Evolutionary conservation across 2,113 vertebrate genomes (phyloP).

Genomic region (Macrotus californicus): DNA sequence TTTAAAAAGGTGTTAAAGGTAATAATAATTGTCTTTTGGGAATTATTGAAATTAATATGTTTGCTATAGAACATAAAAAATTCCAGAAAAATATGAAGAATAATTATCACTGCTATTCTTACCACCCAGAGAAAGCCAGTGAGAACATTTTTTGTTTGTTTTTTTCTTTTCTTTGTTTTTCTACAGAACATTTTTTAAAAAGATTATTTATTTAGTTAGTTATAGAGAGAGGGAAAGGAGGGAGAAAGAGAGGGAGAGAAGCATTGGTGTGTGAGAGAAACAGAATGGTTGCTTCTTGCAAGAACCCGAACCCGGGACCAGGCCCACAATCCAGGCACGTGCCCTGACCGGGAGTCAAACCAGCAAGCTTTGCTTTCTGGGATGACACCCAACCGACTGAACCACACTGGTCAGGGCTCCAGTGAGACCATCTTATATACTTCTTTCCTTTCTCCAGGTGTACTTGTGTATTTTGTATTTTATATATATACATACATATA

Average conservation of each 20-base stretch:
- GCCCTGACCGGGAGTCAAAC: too few relatives aligned
- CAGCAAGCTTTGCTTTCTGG: too few relatives aligned
- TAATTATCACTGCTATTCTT: not conserved
- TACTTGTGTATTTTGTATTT: not conserved
- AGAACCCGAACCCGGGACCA: too few relatives aligned
- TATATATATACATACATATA: not conserved
- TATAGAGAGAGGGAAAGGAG: too few relatives aligned
- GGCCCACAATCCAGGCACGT: too few relatives aligned
- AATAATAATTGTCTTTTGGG: not conserved
- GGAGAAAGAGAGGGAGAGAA: too few relatives aligned
- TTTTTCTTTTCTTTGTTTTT: too few relatives aligned
- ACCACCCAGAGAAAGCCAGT: not conserved
- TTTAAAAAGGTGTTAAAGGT: not conserved
- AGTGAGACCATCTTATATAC: not conserved
- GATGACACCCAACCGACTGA: too few relatives aligned
- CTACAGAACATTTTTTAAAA: not conserved
- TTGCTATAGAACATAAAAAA: not conserved
- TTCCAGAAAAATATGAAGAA: not conserved
- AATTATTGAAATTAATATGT: not conserved
- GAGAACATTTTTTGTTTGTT: not conserved
- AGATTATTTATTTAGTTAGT: too few relatives aligned
- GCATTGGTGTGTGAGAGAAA: too few relatives aligned
- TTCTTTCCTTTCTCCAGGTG: not conserved
- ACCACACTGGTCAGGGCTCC: too few relatives aligned
- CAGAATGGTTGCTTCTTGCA: too few relatives aligned